These are phyloP conservation scores for Drosophila quinaria DNA, from an alignment of 2,888 invertebrate genomes.

Conservation along the genomic window DNA sequence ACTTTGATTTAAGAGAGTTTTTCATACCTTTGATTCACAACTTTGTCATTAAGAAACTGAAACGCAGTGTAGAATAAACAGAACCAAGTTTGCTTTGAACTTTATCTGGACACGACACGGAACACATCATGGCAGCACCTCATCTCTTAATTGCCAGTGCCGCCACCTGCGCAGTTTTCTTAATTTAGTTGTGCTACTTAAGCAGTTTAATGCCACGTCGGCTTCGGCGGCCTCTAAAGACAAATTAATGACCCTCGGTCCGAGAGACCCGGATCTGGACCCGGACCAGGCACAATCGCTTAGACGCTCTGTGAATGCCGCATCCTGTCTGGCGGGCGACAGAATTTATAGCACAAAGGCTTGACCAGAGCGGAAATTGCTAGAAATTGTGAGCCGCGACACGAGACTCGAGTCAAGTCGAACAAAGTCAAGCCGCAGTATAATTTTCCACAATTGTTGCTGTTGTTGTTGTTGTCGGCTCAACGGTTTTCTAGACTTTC, in stretches of 20 bases:
- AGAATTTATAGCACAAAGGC: slow-evolving; percentile 69
- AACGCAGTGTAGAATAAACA: slow-evolving; percentile 15
- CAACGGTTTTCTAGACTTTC: slow-evolving; percentile 36
- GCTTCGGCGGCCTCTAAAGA: slow-evolving; percentile 59
- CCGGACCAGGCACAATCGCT: slow-evolving; percentile 38
- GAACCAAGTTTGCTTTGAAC: slow-evolving; percentile 53
- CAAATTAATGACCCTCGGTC: slow-evolving; percentile 74
- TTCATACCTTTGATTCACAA: not conserved
- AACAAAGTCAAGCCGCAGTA: slow-evolving; percentile 61
- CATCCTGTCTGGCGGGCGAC: slow-evolving; percentile 63
- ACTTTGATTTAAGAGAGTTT: slow-evolving; percentile 19
- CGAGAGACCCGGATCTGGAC: slow-evolving; percentile 1
- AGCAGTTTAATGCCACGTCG: slow-evolving; percentile 70
- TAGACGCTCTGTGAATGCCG: slow-evolving; percentile 34
- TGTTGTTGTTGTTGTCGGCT: slow-evolving; percentile 31
- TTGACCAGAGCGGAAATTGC: slow-evolving; percentile 71
- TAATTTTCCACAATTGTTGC: slow-evolving; percentile 31
- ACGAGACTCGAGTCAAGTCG: slow-evolving; percentile 31
- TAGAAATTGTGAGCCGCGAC: slow-evolving; percentile 45
- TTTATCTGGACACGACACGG: slow-evolving; percentile 41
- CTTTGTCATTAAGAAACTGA: not conserved
- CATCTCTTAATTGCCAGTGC: slow-evolving; percentile 57
- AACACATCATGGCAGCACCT: slow-evolving; percentile 5
- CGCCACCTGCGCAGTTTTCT: slow-evolving; percentile 53
- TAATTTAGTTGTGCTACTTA: slow-evolving; percentile 79